Base-by-base conservation (phyloP, 2,797 vertebrate genomes). In the Petrocephalus schoutedeni region DNA sequence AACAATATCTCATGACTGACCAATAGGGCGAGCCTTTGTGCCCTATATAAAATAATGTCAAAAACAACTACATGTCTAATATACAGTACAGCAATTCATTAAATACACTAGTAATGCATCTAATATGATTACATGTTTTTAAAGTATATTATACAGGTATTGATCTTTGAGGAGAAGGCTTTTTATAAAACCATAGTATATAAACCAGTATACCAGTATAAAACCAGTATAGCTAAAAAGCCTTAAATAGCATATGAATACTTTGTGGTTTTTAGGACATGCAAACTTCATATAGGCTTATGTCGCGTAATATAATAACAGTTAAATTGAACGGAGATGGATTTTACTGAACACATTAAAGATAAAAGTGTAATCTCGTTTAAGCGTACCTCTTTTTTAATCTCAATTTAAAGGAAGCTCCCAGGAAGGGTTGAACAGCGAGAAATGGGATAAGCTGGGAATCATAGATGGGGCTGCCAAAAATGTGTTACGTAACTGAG, bases 331-430 rank as follows among this genome's bases (percentile, higher is more conserved):
- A 59, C 32, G 12, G 56, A 86, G 54, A 86, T 59, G 84, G 28
- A 86, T 59, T 86, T 86, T 32, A 86, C 16, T 59, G 59, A 86
- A 59, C 54, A 58, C 84, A 36, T 56, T 85, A 85, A 85, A 57
- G 82, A 57, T 53, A 85, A 85, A 77, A 56, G 21, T 57, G 12
- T 86, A 86, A 86, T 86, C 84, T 56, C 53, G 56, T 86, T 86
- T 86, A 86, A 86, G 28, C 56, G 32, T 86, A 86, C 56, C 23
- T 86, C 64, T 54, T 86, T 59, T 59, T 86, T 21, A 86, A 86
- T 86, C 84, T 86, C 32, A 86, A 59, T 59, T 58, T 86, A 58
- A 86, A 58, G 56, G 51, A 56, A 36, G 84, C 56, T 86, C 36
- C 84, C 56, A 45, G 84, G 56, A 86, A 59, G 59, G 84, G 32